These are phyloP conservation scores for Stylophora pistillata DNA, from an alignment of 64 coral and sea anemone genomes.

Conservation along the genomic window DNA sequence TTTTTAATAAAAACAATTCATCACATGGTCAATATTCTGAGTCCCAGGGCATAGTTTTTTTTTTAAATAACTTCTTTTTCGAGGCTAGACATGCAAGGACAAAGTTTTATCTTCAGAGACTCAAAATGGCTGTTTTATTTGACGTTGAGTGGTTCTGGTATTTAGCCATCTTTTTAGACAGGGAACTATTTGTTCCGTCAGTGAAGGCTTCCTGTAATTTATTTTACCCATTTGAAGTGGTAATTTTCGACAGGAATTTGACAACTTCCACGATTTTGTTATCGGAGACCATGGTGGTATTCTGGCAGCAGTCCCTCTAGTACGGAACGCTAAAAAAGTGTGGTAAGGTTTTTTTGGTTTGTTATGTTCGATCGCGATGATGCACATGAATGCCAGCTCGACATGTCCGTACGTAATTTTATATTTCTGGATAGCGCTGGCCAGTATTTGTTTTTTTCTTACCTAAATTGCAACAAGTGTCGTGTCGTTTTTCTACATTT, in stretches of 20 bases:
- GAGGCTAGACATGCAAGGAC: too few species aligned
- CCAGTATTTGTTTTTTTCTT: neutral
- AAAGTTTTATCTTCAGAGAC: too few species aligned
- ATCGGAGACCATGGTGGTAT: conserved; percentile 69
- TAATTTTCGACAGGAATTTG: conserved; percentile 30
- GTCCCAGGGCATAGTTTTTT: too few species aligned
- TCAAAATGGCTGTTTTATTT: too few species aligned
- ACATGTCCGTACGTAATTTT: too few species aligned
- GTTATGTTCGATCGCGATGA: too few species aligned
- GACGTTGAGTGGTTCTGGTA: too few species aligned
- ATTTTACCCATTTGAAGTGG: neutral
- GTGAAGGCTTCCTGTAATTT: neutral
- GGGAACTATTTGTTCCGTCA: neutral
- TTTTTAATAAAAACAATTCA: too few species aligned
- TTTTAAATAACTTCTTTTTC: too few species aligned
- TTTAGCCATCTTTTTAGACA: neutral
- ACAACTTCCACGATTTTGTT: conserved; percentile 42
- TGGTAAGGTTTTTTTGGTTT: conserved; percentile 23
- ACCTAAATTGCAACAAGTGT: too few species aligned
- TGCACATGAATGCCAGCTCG: neutral
- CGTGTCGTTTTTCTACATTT: neutral
- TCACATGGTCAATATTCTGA: too few species aligned
- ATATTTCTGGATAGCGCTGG: neutral
- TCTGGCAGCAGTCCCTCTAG: conserved; percentile 44
- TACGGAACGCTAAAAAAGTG: conserved; percentile 17